Conservation (phyloP, 2,797 vertebrate genomes). For the Labroides dimidiatus region DNA sequence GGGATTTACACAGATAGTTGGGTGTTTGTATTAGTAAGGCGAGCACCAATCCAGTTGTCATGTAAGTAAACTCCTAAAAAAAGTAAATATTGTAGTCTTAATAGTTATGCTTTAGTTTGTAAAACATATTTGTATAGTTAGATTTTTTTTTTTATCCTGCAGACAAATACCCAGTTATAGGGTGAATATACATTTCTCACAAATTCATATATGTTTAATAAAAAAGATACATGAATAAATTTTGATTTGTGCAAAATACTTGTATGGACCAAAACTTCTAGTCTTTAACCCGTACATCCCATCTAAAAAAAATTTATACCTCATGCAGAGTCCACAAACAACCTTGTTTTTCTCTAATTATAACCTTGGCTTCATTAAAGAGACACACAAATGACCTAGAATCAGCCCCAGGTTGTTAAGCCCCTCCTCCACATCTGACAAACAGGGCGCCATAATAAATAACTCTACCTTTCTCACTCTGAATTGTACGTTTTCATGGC, state of each 20-base stretch:
- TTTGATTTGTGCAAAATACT: too few species aligned
- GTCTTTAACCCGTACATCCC: not conserved
- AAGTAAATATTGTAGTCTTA: too few species aligned
- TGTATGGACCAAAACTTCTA: too few species aligned
- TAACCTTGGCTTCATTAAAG: constrained; percentile 40
- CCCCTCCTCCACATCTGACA: constrained; percentile 35
- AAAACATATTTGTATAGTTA: too few species aligned
- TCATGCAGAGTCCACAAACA: not conserved
- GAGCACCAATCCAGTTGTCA: too few species aligned
- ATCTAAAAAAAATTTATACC: constrained; percentile 2
- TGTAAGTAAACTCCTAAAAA: too few species aligned
- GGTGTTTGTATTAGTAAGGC: not conserved
- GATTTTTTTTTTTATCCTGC: too few species aligned
- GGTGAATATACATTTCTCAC: too few species aligned
- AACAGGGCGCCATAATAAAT: constrained; percentile 51
- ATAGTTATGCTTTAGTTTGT: too few species aligned
- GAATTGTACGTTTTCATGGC: constrained; percentile 37
- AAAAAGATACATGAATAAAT: too few species aligned
- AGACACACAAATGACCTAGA: constrained; percentile 40
- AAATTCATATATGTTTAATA: too few species aligned
- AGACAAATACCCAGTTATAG: too few species aligned
- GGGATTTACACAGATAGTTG: constrained; percentile 16
- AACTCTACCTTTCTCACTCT: constrained; percentile 32
- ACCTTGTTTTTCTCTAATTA: constrained; percentile 24
- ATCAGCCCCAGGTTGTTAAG: constrained; percentile 36